phyloP scores from a whole-genome alignment of 2,113 vertebrate species.

The Centrocercus urophasianus region DNA sequence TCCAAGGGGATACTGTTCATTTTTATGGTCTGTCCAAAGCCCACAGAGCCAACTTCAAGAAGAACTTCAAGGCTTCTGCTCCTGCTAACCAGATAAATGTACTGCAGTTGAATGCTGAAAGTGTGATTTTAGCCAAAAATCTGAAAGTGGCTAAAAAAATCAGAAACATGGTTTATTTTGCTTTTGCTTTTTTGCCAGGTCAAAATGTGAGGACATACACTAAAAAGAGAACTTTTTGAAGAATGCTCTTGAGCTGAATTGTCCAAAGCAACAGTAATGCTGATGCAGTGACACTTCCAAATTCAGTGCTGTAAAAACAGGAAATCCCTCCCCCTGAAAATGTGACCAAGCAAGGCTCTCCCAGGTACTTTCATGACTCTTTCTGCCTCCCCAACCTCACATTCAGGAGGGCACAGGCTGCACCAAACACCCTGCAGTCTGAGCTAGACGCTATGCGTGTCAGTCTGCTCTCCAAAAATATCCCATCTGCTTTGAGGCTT shows the following conservation, averaged over 20 bases:
- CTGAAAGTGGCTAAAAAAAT: neutral
- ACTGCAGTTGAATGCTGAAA: neutral
- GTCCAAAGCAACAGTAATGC: neutral
- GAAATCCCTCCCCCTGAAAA: accelerated
- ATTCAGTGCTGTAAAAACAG: neutral
- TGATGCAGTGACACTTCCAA: neutral
- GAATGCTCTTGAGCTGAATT: neutral
- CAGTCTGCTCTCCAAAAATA: neutral
- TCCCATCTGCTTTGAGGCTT: neutral
- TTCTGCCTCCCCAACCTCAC: neutral
- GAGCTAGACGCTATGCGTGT: neutral
- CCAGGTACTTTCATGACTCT: neutral
- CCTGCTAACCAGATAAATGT: neutral
- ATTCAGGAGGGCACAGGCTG: neutral
- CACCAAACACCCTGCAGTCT: neutral
- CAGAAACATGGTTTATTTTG: neutral
- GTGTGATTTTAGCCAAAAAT: neutral
- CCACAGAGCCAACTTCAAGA: neutral
- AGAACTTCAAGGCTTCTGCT: neutral
- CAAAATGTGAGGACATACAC: neutral
- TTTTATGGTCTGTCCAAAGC: neutral
- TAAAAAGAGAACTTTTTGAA: neutral
- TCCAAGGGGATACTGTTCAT: neutral
- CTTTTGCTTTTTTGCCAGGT: neutral
- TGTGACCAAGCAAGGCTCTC: neutral